A percentile compares a stretch with the other conserved stretches of the same genome.
Evolutionary conservation across 2,888 invertebrate species (phyloP).

Genomic region (Dusona sp.): DNA sequence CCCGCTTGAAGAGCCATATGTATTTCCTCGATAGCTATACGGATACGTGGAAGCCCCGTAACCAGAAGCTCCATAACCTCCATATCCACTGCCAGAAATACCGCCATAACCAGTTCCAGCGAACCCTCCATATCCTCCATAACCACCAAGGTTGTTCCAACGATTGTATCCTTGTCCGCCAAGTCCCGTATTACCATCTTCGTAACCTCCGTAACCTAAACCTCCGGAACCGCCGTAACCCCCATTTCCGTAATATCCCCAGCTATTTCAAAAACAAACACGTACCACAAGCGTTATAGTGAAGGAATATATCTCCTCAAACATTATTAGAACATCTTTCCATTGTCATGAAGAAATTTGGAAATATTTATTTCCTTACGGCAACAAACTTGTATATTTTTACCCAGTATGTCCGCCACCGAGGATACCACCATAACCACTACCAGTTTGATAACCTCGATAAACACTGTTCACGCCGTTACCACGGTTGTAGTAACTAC

Average conservation of each 20-base stretch:
- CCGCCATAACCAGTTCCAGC: slow-evolving; percentile 86
- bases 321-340: background rate
- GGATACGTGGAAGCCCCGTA: slow-evolving; percentile 53
- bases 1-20: slow-evolving; percentile 65
- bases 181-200: slow-evolving; percentile 67
- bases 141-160: slow-evolving; percentile 63
- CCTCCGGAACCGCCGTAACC: slow-evolving; percentile 61
- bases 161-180: slow-evolving; percentile 66
- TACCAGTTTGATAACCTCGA: slow-evolving; percentile 72
- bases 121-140: slow-evolving; percentile 70
- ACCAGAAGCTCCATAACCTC: slow-evolving; percentile 57
- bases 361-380: background rate
- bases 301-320: background rate
- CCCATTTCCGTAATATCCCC: slow-evolving; percentile 74
- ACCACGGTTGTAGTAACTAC: slow-evolving; percentile 68
- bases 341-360: background rate
- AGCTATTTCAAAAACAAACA: slow-evolving; percentile 65
- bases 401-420: slow-evolving; percentile 77
- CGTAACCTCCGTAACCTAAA: slow-evolving; percentile 67
- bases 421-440: slow-evolving; percentile 70
- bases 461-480: slow-evolving; percentile 69
- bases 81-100: slow-evolving; percentile 61
- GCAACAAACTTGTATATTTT: slow-evolving; percentile 39
- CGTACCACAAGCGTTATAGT: background rate
- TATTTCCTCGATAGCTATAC: slow-evolving; percentile 44